Percentiles rank a stretch among this genome's conserved stretches.
phyloP scores from a whole-genome alignment of 2,113 vertebrate genomes.

The Apeltes quadracus region DNA sequence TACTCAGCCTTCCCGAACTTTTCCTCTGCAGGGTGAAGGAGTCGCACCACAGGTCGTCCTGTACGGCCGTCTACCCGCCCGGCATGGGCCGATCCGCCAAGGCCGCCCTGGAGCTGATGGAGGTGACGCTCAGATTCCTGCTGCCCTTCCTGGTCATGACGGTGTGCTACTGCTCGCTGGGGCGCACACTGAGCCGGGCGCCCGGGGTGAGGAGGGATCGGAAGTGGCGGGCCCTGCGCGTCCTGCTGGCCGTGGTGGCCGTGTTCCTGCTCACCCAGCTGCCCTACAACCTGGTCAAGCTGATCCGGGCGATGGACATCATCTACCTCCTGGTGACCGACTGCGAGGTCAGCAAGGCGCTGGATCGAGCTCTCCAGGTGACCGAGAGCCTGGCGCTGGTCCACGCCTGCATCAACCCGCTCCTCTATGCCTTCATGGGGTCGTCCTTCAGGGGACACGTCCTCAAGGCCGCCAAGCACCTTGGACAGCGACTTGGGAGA shows the following conservation, averaged over 20 bases:
- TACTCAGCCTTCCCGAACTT: slow-evolving; percentile 88
- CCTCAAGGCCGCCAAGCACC: slow-evolving; percentile 83
- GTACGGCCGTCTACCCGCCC: slow-evolving; percentile 81
- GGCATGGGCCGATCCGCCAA: slow-evolving; percentile 81
- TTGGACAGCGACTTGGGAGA: slow-evolving; percentile 66
- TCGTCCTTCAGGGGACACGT: slow-evolving; percentile 88
- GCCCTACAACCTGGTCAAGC: slow-evolving; percentile 91
- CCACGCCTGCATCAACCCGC: slow-evolving; percentile 93
- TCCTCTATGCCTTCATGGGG: slow-evolving; percentile 91
- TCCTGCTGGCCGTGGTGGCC: slow-evolving; percentile 87
- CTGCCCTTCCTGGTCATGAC: slow-evolving; percentile 89
- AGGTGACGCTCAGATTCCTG: slow-evolving; percentile 88
- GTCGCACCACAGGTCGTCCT: slow-evolving; percentile 70
- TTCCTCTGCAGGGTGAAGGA: slow-evolving; percentile 84
- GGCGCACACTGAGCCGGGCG: slow-evolving; percentile 77
- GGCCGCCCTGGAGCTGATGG: slow-evolving; percentile 85
- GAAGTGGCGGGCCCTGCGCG: slow-evolving; percentile 83
- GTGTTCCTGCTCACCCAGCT: slow-evolving; percentile 91
- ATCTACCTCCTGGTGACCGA: slow-evolving; percentile 86
- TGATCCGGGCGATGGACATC: slow-evolving; percentile 85
- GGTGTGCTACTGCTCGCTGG: slow-evolving; percentile 85
- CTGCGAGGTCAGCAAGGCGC: slow-evolving; percentile 84
- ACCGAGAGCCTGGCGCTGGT: slow-evolving; percentile 89
- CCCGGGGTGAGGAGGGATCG: slow-evolving; percentile 77
- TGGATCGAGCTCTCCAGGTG: slow-evolving; percentile 86